These are phyloP conservation scores for Phrynocephalus forsythii DNA, from an alignment of 2,797 vertebrate species.

Conservation along the genomic window DNA sequence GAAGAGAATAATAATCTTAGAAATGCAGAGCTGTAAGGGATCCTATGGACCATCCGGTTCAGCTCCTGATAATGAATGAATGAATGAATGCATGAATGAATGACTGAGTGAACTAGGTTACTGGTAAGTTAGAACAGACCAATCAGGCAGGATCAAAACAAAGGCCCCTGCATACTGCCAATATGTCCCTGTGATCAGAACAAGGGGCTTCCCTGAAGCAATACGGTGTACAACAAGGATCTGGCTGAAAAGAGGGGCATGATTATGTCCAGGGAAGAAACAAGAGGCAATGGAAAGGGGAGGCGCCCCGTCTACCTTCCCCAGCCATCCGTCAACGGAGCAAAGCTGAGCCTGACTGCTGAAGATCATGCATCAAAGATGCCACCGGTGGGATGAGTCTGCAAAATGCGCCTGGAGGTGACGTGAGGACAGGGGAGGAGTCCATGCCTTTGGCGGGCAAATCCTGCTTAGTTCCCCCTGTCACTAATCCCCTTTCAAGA, in stretches of 20 bases:
- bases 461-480: conserved; percentile 42
- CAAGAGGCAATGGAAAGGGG: not conserved
- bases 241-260: not conserved
- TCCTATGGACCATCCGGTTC: no score
- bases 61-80: no score
- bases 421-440: conserved; percentile 22
- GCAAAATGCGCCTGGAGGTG: not conserved
- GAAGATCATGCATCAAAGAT: not conserved
- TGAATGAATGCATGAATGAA: no score
- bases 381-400: not conserved
- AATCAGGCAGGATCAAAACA: no score
- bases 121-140: no score
- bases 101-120: no score
- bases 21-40: no score
- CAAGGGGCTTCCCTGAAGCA: not conserved
- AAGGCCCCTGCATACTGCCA: no score
- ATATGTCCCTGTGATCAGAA: no score
- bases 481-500: conserved; percentile 45
- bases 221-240: not conserved
- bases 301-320: not conserved
- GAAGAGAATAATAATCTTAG: no score
- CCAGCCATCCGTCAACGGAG: rapidly evolving
- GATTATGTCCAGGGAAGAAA: not conserved
- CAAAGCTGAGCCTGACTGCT: conserved; percentile 19
- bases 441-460: rapidly evolving